phyloP scores from a whole-genome alignment of 2,113 vertebrate species.

The Macrotis lagotis region DNA sequence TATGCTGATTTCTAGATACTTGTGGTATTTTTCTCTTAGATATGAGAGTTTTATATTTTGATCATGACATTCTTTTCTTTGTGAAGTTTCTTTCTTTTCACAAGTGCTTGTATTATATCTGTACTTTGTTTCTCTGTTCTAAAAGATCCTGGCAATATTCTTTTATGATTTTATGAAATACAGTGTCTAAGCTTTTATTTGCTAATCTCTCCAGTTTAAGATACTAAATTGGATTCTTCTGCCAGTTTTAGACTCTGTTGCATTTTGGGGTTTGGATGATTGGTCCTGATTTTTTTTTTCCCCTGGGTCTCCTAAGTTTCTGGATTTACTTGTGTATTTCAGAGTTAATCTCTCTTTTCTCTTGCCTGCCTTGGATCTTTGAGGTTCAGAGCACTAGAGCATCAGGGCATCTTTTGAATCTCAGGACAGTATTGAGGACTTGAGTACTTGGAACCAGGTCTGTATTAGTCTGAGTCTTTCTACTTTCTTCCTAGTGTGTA shows the following conservation, averaged over 20 bases:
- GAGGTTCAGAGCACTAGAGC: background rate
- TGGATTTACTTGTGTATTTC: background rate
- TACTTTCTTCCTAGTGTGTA: no score
- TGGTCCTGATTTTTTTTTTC: background rate
- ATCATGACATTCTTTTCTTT: background rate
- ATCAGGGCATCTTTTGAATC: background rate
- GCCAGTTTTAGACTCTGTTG: background rate
- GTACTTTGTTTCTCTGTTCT: background rate
- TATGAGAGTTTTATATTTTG: background rate
- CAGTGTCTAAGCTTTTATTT: background rate
- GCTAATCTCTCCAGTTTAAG: background rate
- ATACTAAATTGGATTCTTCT: background rate
- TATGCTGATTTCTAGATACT: background rate
- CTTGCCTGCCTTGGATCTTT: background rate
- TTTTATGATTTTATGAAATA: background rate
- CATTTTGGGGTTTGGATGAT: background rate
- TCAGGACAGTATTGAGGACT: background rate
- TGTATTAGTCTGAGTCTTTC: background rate
- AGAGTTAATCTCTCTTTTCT: background rate
- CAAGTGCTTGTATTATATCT: background rate
- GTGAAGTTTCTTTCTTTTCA: no score
- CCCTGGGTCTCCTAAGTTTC: background rate
- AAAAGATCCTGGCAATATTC: background rate
- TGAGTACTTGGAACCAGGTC: background rate
- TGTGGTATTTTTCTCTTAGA: background rate